These are phyloP conservation scores for Phoxinus phoxinus DNA, from an alignment of 2,113 vertebrate genomes.

Conservation along the genomic window DNA sequence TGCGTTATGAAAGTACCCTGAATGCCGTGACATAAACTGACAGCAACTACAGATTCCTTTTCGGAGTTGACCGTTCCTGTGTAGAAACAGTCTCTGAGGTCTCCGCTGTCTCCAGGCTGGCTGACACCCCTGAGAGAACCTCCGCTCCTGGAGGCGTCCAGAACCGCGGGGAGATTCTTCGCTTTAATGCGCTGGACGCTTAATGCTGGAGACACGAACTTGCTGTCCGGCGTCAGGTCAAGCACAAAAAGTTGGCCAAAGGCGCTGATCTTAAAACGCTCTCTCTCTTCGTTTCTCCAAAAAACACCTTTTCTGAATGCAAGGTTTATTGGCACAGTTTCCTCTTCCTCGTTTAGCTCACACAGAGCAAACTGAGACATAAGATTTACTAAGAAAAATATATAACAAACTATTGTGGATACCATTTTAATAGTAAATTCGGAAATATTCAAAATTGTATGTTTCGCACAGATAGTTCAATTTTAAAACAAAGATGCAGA, in stretches of 20 bases:
- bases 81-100: slow-evolving; percentile 76
- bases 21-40: slow-evolving; percentile 80
- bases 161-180: slow-evolving; percentile 37
- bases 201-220: slow-evolving; percentile 77
- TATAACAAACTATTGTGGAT: slow-evolving; percentile 44
- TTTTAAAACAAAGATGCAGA: neutral
- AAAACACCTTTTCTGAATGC: slow-evolving; percentile 38
- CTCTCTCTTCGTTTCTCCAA: slow-evolving; percentile 57
- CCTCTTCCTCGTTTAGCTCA: slow-evolving; percentile 58
- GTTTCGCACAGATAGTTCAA: too few relatives aligned
- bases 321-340: slow-evolving; percentile 57
- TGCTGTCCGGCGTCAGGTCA: slow-evolving; percentile 75
- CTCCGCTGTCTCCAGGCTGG: slow-evolving; percentile 32
- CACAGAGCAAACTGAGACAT: slow-evolving; percentile 61
- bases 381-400: slow-evolving; percentile 52
- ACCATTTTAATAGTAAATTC: slow-evolving; percentile 11
- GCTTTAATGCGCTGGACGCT: slow-evolving; percentile 69
- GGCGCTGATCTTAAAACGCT: slow-evolving; percentile 70
- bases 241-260: slow-evolving; percentile 76
- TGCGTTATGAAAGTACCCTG: slow-evolving; percentile 76
- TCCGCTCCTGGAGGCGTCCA: slow-evolving; percentile 27
- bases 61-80: slow-evolving; percentile 73
- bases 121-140: slow-evolving; percentile 20
- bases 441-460: slow-evolving; percentile 8
- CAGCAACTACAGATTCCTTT: slow-evolving; percentile 72